Evolutionary conservation across 2,797 vertebrate species (phyloP).

Genomic region (Diplodus puntazzo): DNA sequence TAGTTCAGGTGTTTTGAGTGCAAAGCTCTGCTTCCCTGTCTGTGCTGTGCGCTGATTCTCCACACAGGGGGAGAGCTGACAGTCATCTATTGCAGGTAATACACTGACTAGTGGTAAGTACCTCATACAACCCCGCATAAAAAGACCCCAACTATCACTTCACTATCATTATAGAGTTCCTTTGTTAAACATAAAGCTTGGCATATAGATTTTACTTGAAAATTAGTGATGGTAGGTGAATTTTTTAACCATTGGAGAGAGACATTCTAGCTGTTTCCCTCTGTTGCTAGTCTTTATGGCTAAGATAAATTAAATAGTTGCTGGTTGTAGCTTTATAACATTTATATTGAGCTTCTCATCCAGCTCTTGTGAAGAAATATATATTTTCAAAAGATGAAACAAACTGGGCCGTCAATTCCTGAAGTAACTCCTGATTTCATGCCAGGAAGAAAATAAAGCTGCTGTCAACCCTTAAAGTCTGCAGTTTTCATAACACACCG

Average conservation of each 20-base stretch:
- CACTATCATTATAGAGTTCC: too few relatives aligned
- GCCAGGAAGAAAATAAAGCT: not conserved
- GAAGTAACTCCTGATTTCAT: constrained; percentile 6
- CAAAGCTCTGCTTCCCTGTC: too few relatives aligned
- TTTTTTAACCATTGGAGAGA: too few relatives aligned
- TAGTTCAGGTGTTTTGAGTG: not conserved
- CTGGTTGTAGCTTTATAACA: not conserved
- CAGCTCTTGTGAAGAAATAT: not conserved
- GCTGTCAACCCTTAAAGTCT: constrained; percentile 16
- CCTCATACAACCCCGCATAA: too few relatives aligned
- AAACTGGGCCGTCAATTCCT: not conserved
- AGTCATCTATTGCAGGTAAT: too few relatives aligned
- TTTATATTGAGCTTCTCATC: not conserved
- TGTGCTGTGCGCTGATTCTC: too few relatives aligned
- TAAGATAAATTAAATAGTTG: not conserved
- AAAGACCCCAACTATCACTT: too few relatives aligned
- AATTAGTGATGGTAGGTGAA: too few relatives aligned
- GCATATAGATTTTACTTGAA: too few relatives aligned
- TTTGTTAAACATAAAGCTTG: too few relatives aligned
- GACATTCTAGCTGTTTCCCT: not conserved
- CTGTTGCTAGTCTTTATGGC: not conserved
- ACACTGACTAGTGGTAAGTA: too few relatives aligned
- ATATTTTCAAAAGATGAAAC: not conserved
- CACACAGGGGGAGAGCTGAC: too few relatives aligned
- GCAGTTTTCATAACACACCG: constrained; percentile 1